Base-by-base conservation (phyloP, 2,797 vertebrate genomes). In the Girardinus metallicus region DNA sequence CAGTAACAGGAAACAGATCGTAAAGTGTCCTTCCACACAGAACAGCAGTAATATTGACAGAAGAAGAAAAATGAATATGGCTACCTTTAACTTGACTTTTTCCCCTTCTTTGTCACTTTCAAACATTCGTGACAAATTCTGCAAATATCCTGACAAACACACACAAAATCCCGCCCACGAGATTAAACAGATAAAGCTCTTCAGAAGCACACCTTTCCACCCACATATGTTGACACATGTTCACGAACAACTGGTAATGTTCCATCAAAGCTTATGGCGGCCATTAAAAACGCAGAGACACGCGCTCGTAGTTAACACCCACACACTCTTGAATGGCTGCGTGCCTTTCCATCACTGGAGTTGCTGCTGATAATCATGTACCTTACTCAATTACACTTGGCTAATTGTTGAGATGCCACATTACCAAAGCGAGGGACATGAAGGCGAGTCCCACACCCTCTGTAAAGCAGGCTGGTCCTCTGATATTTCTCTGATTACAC, bases 141-240 rank as follows among this genome's bases (percentile, higher is more conserved):
- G 83, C 85, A 84, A 62, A 85, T 85, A 83, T 76, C 77, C 81
- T 43, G 85, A 92, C 91, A 92, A 94, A 93, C 88, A 92, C 81
- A 78, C 85, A 87, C 86, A 89, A 93, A 93, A 93, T 88, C 89
- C 87, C 83, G 5, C 94, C 92, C 89, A 93, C 94, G 29, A 84
- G 15, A 85, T 93, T 94, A 86, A 92, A 94, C 83, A 88, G 86
- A 93, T 90, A 94, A 92, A 91, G 91, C 87, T 90, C 93, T 94
- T 91, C 87, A 93, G 83, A 92, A 89, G 86, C 86, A 77, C 86
- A 95, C 94, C 94, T 92, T 91, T 91, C 92, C 94, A 87, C 95
- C 95, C 94, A 95, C 94, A 85, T 92, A 85, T 92, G 92, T 94
- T 93, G 90, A 93, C 91, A 91, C 88, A 82, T 75, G 85, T 87